Evolutionary conservation across 2,113 vertebrate genomes (phyloP), one percentile per base, ranked within the genome.

Genomic region (Neomonachus schauinslandi): DNA sequence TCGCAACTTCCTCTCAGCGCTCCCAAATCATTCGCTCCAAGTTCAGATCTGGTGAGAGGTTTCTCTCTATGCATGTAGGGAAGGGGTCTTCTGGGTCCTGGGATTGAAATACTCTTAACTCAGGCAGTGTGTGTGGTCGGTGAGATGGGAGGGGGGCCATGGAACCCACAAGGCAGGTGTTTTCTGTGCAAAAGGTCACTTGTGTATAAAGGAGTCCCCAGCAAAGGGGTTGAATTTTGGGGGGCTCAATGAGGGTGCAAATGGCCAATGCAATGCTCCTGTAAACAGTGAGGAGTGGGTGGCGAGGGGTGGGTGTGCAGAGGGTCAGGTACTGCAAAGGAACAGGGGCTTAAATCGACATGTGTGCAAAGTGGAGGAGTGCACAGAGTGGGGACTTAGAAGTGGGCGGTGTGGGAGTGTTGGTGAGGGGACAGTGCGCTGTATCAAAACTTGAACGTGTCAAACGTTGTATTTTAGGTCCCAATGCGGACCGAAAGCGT

Each of bases 11-110:
- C 46, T 99, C 99, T 24, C 99, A 99, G 98, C 99, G 99, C 98
- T 99, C 99, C 4, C 98, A 99, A 96, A 99, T 99, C 97, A 99
- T 99, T 98, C 99, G 99, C 94, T 99, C 99, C 99, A 99, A 99
- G 98, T 99, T 99, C 98, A 99, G 99, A 96, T 99, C 99, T 98
- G 99, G 99, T 99, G 99, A 99, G 99, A 91, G 39, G 9, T 36
- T 77, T 85, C 33, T 81, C 55, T 57, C n/a, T 46, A 18, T 26
- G 59, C 7, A 21, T 36, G 49, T 7, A 74, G 46, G 96, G 79
- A 42, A 19, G 76, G 61, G 91, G 36, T 57, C 2, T 26, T 16
- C 14, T 14, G 14, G 57, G 19, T 55, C 16, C 14, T 8, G 77
- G 79, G 57, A 33, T 46, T 31, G 72, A 76, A 16, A 42, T 39